These are phyloP conservation scores for Drosophila mayaguana DNA, from an alignment of 2,888 invertebrate species.

Conservation along the genomic window DNA sequence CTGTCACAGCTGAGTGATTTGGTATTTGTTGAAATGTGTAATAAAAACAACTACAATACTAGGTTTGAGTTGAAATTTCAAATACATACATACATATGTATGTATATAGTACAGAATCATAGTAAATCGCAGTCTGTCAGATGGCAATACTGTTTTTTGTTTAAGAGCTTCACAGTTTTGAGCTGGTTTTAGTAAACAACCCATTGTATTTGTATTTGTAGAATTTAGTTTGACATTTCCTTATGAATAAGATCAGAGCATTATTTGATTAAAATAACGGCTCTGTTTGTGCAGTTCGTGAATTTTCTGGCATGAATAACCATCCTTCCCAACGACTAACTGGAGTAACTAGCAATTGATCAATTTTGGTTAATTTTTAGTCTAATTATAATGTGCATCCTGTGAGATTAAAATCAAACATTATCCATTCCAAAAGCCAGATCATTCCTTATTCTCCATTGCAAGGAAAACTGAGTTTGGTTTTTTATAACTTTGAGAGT, in stretches of 20 bases:
- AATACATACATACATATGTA: background rate
- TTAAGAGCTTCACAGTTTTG: background rate
- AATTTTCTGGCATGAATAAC: too few relatives aligned
- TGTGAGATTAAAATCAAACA: too few relatives aligned
- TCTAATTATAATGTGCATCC: too few relatives aligned
- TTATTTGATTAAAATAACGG: background rate
- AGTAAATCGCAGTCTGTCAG: background rate
- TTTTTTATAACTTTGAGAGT: too few relatives aligned
- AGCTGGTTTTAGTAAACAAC: background rate
- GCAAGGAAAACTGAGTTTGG: too few relatives aligned
- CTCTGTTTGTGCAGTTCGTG: too few relatives aligned
- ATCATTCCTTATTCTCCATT: too few relatives aligned
- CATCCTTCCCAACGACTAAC: too few relatives aligned
- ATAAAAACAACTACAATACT: constrained; percentile 15
- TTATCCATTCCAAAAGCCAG: too few relatives aligned
- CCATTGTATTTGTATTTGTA: background rate
- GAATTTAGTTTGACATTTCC: background rate
- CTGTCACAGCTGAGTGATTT: constrained; percentile 10
- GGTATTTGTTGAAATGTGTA: constrained; percentile 17
- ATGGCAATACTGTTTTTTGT: too few relatives aligned
- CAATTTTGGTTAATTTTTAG: too few relatives aligned
- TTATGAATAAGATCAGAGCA: background rate
- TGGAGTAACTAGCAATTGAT: too few relatives aligned
- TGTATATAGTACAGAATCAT: background rate
- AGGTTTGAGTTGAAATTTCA: constrained; percentile 11